Base-by-base conservation (phyloP, 2,797 vertebrate genomes). In the Spea hammondii region DNA sequence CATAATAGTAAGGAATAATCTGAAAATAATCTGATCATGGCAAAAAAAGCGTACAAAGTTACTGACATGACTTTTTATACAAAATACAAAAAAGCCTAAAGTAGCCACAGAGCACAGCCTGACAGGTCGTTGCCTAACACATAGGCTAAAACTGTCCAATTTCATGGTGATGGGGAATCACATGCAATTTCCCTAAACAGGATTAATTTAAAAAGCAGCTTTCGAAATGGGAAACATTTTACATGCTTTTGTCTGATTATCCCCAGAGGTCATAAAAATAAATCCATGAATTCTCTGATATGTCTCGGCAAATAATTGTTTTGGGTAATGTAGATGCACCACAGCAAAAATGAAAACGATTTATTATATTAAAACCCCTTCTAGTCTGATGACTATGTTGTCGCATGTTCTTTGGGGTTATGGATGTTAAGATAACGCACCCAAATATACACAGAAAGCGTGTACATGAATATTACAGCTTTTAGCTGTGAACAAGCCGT, bases 171-270 rank as follows among this genome's bases (percentile, higher is more conserved):
- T 32, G 32, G 10, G 51, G 59, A 32, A 1, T 4, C 14, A 32
- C n/a, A 6, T 62, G 32, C 14, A n/a, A 45, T 48, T 51, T 66
- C 48, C 14, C 14, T n/a, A n/a, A 11, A 54, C 47, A 44, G 62
- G 50, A 75, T 57, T 80, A 71, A 75, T 75, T 75, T 72, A 70
- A 75, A 75, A 70, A 80, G 66, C 66, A 75, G 51, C 8, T 70
- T 62, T 59, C 45, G 57, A 75, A 49, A 59, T 45, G 70, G 72
- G 72, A 75, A 70, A 59, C 74, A 65, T 80, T 80, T 75, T 80
- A 75, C 72, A 65, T 75, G 50, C 59, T 60, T 65, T 75, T 55
- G 67, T 12, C 67, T 80, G 67, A 80, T 80, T 75, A 80, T 70
- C 75, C 67, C 66, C 72, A 8, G 44, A 70, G 78, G 78, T 65